Percentiles rank a stretch among this genome's conserved stretches.
Evolutionary conservation across 1,140 invertebrate genomes (phyloP).

Genomic region (Apocrypta bakeri): DNA sequence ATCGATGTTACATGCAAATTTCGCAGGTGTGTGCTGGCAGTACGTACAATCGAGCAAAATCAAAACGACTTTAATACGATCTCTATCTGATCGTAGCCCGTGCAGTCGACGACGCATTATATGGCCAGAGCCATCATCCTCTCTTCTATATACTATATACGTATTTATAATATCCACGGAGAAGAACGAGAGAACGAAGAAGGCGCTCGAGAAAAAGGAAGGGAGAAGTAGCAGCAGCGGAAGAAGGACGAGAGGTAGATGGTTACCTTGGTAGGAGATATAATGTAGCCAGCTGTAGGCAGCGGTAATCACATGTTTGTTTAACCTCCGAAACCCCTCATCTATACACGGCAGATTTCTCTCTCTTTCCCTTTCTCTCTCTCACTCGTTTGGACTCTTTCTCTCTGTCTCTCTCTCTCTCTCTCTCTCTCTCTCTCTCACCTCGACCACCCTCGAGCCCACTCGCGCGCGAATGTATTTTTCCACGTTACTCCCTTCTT

Average conservation of each 20-base stretch:
- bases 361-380: conserved; percentile 36
- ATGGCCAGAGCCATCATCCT: conserved; percentile 25
- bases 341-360: conserved; percentile 59
- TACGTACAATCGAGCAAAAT: background rate
- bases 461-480: conserved; percentile 58
- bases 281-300: conserved; percentile 74
- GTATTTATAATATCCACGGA: background rate
- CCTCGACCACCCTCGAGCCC: conserved; percentile 63
- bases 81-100: conserved; percentile 20
- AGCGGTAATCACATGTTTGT: conserved; percentile 75
- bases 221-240: conserved; percentile 22
- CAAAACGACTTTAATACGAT: conserved; percentile 34
- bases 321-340: conserved; percentile 75
- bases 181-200: conserved; percentile 41
- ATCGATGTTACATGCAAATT: background rate
- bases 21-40: background rate
- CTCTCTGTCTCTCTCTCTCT: conserved; percentile 32
- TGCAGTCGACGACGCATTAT: background rate
- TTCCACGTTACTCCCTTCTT: conserved; percentile 40
- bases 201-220: conserved; percentile 41
- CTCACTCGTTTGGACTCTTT: conserved; percentile 38
- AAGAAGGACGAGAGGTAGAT: conserved; percentile 51
- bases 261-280: conserved; percentile 70
- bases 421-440: conserved; percentile 42
- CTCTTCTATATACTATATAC: conserved; percentile 1